Evolutionary conservation across 2,888 invertebrate genomes (phyloP).

Genomic region (Trachelus troglodyta): DNA sequence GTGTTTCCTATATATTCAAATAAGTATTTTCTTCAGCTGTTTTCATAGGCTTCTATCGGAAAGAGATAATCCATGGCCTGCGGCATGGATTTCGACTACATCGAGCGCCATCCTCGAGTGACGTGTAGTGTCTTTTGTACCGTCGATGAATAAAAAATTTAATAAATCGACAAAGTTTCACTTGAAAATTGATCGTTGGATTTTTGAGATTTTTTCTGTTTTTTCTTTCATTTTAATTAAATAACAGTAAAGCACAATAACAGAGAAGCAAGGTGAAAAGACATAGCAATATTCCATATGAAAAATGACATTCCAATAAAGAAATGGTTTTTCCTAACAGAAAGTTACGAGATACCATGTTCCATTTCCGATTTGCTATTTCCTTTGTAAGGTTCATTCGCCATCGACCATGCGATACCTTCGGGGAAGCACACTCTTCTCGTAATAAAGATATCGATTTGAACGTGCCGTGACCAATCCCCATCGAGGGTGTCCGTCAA

Average conservation of each 20-base stretch:
- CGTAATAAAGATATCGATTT: conserved; percentile 52
- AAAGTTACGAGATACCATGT: neutral
- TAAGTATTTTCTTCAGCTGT: conserved; percentile 2
- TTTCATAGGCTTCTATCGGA: neutral
- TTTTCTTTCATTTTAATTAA: neutral
- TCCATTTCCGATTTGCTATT: neutral
- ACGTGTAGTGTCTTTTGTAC: neutral
- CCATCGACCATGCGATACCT: neutral
- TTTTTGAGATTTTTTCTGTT: neutral
- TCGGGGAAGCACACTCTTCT: conserved; percentile 12
- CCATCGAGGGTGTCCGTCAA: conserved; percentile 33
- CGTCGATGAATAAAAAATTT: neutral
- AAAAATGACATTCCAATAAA: neutral
- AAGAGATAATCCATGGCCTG: neutral
- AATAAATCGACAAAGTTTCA: neutral
- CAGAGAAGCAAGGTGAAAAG: neutral
- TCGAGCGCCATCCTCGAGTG: neutral
- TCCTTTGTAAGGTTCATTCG: neutral
- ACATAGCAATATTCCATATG: neutral
- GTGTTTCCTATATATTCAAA: conserved; percentile 5
- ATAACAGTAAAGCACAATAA: neutral
- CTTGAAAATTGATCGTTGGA: neutral
- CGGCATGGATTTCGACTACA: neutral
- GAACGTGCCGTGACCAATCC: conserved; percentile 47
- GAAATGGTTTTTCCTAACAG: neutral